Evolutionary conservation across 2,113 vertebrate genomes (phyloP), one percentile per base, ranked within the genome.

Genomic region (Rana temporaria): DNA sequence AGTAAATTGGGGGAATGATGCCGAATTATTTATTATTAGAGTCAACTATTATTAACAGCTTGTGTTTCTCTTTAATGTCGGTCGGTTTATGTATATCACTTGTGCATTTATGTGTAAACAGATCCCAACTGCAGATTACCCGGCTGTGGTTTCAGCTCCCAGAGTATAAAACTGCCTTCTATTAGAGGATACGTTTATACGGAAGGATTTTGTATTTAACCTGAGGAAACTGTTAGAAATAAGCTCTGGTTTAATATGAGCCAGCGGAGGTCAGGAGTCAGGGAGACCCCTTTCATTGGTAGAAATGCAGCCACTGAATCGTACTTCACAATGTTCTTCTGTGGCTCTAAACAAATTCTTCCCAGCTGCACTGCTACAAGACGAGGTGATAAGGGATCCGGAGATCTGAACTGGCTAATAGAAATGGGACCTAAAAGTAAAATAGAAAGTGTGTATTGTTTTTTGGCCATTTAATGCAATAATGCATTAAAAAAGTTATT

Each of bases 201-300:
- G 56, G 26, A 74, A 74, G 14, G 72, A 34, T 74, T 34, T 74
- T 22, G 72, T 74, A 74, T 74, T 60, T 74, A 74, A 74, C 72
- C 72, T 38, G 55, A 60, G 72, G 72, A 56, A 74, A 38, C 72
- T 52, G 20, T 57, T 57, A 15, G 53, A 73, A 73, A 55, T 74
- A 74, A 74, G 72, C 72, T 60, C 72, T 74, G 72, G 59, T 74
- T 74, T 60, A 74, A 74, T 74, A 55, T 59, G 55, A 74, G 72
- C 55, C 72, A 60, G 56, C 56, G 17, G 11, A 60, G 72, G 72
- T 74, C 72, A 74, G 59, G 72, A 60, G 72, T 74, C 72, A 74
- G 16, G 55, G 55, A 59, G 72, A 55, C 72, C 56, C 32, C 24
- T 74, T 74, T 74, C 72, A 60, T 32, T 60, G 32, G 56, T 14